Base-by-base conservation (phyloP, 2,113 vertebrate genomes). In the Pithys albifrons region DNA sequence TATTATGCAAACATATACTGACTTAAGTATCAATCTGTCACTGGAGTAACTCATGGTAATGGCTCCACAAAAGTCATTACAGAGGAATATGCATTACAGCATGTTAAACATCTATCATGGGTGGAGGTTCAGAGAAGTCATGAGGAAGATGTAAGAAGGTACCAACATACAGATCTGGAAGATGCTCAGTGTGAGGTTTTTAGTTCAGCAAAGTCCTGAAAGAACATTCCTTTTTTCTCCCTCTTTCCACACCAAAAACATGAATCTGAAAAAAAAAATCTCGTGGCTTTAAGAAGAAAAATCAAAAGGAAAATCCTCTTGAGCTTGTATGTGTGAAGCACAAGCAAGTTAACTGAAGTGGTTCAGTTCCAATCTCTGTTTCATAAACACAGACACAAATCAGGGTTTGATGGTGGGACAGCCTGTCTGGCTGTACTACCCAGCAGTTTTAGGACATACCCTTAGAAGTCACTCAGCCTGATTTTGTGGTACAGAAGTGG, bases 1-100 rank as follows among this genome's bases (percentile, higher is more conserved):
- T 94, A 96, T 96, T 96, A 88, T 94, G 89, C 89, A 93, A 95
- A 97, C 93, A 85, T 94, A 69, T 39, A 92, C 89, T 93, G 94
- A 85, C 94, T 94, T 82, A 87, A 91, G 91, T 85, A 92, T 91
- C 94, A 91, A 81, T 92, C 93, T 96, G 93, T 95, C 89, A 89
- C 91, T 46, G 87, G 75, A 76, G 91, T 94, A 91, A 89, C 94
- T 96, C 95, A 39, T 17, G 76, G 89, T 91, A 91, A 96, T 76
- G 91, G 91, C 87, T 80, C 91, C 95, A 96, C 89, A 95, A 89
- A 94, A 93, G 93, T 85, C 93, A 79, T 94, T 94, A 89, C 70
- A 39, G 89, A 41, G 70, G 58, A 92, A 93, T 95, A 39, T 69
- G 87, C 91, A 81, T 94, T 85, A 57, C 52, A 72, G 70, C 89